A percentile compares a stretch with the other conserved stretches of the same genome.
Evolutionary conservation across 2,113 vertebrate species (phyloP).

Genomic region (Turdus rufiventris): DNA sequence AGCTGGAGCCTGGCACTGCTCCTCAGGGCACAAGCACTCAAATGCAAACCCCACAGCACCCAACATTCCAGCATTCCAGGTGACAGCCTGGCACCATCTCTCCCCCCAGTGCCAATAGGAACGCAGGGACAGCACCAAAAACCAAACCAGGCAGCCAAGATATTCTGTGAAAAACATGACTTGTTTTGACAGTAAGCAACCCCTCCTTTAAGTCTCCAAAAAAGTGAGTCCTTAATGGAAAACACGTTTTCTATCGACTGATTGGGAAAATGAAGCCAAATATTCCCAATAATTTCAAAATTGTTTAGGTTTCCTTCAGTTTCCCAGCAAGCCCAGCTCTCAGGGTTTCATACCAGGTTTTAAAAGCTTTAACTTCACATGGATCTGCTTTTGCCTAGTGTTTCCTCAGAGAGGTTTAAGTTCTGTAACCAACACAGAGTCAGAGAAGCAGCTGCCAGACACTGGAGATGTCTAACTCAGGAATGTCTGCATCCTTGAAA

Average conservation of each 20-base stretch:
- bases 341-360: background rate
- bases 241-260: background rate
- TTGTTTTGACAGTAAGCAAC: background rate
- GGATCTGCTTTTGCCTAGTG: background rate
- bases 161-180: background rate
- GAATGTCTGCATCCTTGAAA: conserved; percentile 47
- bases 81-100: background rate
- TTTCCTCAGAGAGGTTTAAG: background rate
- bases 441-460: conserved; percentile 20
- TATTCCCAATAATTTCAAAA: background rate
- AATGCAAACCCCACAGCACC: background rate
- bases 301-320: background rate
- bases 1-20: background rate
- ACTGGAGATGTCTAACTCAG: conserved; percentile 19
- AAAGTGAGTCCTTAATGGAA: background rate
- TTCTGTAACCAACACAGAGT: background rate
- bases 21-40: background rate
- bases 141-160: background rate
- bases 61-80: background rate
- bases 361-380: background rate
- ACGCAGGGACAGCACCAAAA: background rate
- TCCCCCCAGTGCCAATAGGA: background rate
- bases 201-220: background rate
- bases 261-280: background rate
- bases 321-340: background rate